These are phyloP conservation scores for Drosophila funebris DNA, from an alignment of 1,140 invertebrate species.

Conservation along the genomic window DNA sequence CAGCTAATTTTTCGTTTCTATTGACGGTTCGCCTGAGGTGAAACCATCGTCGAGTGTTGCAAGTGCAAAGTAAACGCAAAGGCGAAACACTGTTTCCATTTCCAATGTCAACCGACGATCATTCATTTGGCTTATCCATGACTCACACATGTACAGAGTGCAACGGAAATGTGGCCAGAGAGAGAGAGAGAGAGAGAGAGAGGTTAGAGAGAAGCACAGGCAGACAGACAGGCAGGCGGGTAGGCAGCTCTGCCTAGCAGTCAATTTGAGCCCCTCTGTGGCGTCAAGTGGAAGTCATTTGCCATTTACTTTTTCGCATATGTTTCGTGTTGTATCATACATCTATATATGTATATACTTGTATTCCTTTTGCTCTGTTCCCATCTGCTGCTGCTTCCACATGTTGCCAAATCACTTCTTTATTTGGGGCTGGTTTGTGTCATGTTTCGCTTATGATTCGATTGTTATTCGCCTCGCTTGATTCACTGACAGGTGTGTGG, in stretches of 20 bases:
- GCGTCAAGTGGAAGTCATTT: conserved; percentile 44
- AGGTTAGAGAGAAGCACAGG: neutral
- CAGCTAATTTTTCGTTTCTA: conserved; percentile 63
- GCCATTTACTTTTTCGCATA: conserved; percentile 45
- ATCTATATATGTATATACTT: conserved; percentile 1
- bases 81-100: conserved; percentile 55
- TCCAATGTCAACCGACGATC: conserved; percentile 73
- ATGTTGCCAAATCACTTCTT: conserved; percentile 35
- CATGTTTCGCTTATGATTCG: conserved; percentile 27
- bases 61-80: conserved; percentile 55
- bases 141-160: conserved; percentile 45
- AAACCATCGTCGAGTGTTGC: conserved; percentile 46
- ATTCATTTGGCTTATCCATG: conserved; percentile 70
- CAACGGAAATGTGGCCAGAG: conserved; percentile 49
- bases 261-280: conserved; percentile 39
- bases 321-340: conserved; percentile 26
- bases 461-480: conserved; percentile 17
- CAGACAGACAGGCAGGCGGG: neutral
- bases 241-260: too few relatives aligned
- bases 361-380: conserved; percentile 22
- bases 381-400: conserved; percentile 28
- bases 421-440: conserved; percentile 33
- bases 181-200: conserved; percentile 6
- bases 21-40: conserved; percentile 17
- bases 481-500: conserved; percentile 26